Percentiles rank a stretch among this genome's conserved stretches.
Evolutionary conservation across 2,888 invertebrate genomes (phyloP).

Genomic region (Euproctis similis): DNA sequence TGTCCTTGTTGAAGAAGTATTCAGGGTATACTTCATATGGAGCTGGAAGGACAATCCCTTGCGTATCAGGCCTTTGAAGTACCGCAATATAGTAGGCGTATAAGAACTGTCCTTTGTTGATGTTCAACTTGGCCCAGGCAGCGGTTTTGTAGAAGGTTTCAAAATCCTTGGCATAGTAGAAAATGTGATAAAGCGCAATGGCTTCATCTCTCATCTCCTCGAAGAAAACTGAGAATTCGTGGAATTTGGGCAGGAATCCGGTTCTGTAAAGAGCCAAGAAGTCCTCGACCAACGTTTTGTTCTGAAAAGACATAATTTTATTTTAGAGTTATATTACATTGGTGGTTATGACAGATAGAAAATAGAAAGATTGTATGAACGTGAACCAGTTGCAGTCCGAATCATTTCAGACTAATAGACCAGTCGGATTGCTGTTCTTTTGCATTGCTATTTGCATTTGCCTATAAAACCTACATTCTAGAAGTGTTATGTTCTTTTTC

Average conservation of each 20-base stretch:
- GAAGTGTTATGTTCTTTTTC: too few relatives aligned
- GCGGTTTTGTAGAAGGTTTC: slow-evolving; percentile 4
- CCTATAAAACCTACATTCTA: too few relatives aligned
- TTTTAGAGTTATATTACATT: too few relatives aligned
- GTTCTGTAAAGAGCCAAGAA: slow-evolving; percentile 3
- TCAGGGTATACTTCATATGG: slow-evolving; percentile 4
- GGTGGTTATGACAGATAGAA: too few relatives aligned
- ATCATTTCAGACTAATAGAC: too few relatives aligned
- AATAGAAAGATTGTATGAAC: too few relatives aligned
- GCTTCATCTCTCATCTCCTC: slow-evolving; percentile 4
- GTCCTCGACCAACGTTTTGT: slow-evolving; percentile 1
- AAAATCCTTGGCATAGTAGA: slow-evolving; percentile 3
- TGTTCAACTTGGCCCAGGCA: slow-evolving; percentile 3
- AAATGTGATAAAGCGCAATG: slow-evolving; percentile 1
- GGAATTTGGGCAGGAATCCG: slow-evolving; percentile 4
- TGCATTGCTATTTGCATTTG: too few relatives aligned
- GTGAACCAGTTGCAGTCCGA: too few relatives aligned
- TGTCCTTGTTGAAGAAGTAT: slow-evolving; percentile 3
- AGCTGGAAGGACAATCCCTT: slow-evolving; percentile 3
- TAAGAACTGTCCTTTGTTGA: slow-evolving; percentile 2
- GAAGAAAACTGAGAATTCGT: slow-evolving; percentile 3
- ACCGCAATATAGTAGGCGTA: slow-evolving; percentile 4
- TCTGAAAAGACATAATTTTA: slow-evolving; percentile 4
- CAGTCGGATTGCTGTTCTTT: too few relatives aligned
- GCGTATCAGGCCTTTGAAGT: slow-evolving; percentile 1